phyloP scores from a whole-genome alignment of 2,113 vertebrate species.

The Vulpes ferrilata region DNA sequence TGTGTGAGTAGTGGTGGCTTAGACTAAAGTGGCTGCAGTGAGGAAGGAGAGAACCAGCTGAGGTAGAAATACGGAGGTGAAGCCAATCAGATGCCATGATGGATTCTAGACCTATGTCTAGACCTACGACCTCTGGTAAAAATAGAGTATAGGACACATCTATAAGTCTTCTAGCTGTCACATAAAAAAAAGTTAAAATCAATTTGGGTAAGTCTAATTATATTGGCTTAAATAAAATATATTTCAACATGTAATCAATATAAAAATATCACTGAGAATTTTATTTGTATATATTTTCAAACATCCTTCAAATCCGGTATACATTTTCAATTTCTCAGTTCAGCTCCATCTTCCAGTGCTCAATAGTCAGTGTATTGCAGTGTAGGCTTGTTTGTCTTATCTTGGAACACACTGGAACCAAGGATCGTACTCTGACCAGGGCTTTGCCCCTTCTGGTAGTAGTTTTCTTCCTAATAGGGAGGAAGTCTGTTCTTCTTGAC shows the following conservation, averaged over 20 bases:
- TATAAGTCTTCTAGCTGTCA: not conserved
- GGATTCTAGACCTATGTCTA: not conserved
- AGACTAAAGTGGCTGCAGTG: not conserved
- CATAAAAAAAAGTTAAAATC: not conserved
- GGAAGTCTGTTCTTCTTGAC: not conserved
- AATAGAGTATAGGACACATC: not conserved
- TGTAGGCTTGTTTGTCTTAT: not conserved
- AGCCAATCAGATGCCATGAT: not conserved
- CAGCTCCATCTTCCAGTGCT: not conserved
- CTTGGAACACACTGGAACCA: too few relatives aligned
- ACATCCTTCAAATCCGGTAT: not conserved
- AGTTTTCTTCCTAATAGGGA: not conserved
- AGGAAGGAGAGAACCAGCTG: not conserved
- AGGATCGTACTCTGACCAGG: not conserved
- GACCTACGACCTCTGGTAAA: rapidly evolving
- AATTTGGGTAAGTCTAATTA: not conserved
- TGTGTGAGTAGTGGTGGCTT: not conserved
- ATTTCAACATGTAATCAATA: not conserved
- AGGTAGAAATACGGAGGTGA: not conserved
- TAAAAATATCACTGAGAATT: not conserved
- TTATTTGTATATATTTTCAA: not conserved
- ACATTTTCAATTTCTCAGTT: not conserved
- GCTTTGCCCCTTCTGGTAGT: not conserved
- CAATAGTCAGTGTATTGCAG: not conserved
- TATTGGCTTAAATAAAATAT: not conserved